Evolutionary conservation across 2,113 vertebrate genomes (phyloP), one percentile per base, ranked within the genome.

Genomic region (Callionymus lyra): DNA sequence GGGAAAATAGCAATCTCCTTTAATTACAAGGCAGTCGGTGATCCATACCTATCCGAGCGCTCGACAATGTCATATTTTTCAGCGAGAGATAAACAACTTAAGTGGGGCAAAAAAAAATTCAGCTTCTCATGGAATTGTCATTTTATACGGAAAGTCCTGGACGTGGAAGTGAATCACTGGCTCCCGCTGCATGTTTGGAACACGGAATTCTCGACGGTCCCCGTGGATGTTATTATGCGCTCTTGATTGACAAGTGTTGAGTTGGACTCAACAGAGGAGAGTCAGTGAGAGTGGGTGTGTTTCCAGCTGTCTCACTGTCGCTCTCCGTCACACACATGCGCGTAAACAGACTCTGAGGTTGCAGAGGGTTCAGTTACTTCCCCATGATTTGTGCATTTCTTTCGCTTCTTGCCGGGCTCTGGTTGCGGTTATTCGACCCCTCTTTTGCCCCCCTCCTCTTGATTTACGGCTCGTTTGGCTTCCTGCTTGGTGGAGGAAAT

Each of bases 1-100:
- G 68, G 77, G 77, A 81, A 80, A 73, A 82, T 71, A 73, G 70
- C 76, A 76, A 79, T 80, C 72, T 74, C 71, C 75, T 49, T 51
- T 79, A 82, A 83, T 82, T 77, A 81, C 72, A 82, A 75, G 76
- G 79, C 75, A 63, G 60, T 40, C 49, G 34, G 36, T 76, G 70
- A 77, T 77, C 71, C 72, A 75, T 71, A 75, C 73, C 70, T 74
- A 72, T 66, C 65, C 50, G 38, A 49, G 59, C 19, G 36, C 49
- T 42, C 67, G 63, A 52, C 50, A 63, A 58, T 69, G 70, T 59
- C 4, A 27, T 40, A 54, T 70, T 67, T 66, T 60, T 72, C 47
- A 76, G 62, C 57, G 64, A 21, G 40, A 56, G 16, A 58, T 62
- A 51, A 66, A 70, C 51, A 68, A 62, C 36, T 36, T 14, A 12